phyloP scores from a whole-genome alignment of 2,797 vertebrate genomes.

The Channallabes apus region DNA sequence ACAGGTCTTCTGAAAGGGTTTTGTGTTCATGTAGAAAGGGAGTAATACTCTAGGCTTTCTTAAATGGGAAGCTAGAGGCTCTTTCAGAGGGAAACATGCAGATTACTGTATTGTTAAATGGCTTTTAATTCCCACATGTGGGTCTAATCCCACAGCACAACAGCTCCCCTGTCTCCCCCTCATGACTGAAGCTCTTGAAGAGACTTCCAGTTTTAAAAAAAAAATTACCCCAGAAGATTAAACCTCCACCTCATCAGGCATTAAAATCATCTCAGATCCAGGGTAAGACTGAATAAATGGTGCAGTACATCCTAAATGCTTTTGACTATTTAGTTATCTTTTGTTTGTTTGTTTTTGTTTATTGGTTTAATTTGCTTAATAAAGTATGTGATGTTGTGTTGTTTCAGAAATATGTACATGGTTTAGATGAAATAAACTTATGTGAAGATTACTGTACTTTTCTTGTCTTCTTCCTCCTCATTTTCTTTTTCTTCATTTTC shows the following conservation, averaged over 20 bases:
- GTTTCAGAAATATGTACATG: conserved; percentile 66
- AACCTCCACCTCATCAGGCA: conserved; percentile 79
- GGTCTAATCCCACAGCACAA: conserved; percentile 82
- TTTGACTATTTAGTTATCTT: conserved; percentile 69
- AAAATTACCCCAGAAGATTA: conserved; percentile 74
- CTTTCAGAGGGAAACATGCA: conserved; percentile 84
- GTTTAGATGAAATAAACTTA: neutral
- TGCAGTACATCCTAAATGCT: conserved; percentile 74
- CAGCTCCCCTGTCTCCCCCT: conserved; percentile 77
- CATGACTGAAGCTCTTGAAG: conserved; percentile 72
- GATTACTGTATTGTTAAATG: conserved; percentile 87
- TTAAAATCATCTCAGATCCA: conserved; percentile 73
- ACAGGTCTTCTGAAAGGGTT: conserved; percentile 73
- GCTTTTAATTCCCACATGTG: conserved; percentile 82
- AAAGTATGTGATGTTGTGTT: conserved; percentile 51
- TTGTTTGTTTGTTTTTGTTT: neutral
- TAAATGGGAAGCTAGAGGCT: conserved; percentile 73
- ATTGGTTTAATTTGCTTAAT: conserved; percentile 21
- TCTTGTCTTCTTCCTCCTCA: conserved; percentile 58
- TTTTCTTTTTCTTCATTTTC: conserved; percentile 49
- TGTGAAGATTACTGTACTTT: neutral
- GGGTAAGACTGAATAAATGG: conserved; percentile 72
- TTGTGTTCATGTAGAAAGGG: conserved; percentile 72
- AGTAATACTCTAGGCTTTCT: conserved; percentile 77
- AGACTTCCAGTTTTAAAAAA: conserved; percentile 72